Base-by-base conservation (phyloP, 1,140 invertebrate species). In the Drosophila tsacasi region DNA sequence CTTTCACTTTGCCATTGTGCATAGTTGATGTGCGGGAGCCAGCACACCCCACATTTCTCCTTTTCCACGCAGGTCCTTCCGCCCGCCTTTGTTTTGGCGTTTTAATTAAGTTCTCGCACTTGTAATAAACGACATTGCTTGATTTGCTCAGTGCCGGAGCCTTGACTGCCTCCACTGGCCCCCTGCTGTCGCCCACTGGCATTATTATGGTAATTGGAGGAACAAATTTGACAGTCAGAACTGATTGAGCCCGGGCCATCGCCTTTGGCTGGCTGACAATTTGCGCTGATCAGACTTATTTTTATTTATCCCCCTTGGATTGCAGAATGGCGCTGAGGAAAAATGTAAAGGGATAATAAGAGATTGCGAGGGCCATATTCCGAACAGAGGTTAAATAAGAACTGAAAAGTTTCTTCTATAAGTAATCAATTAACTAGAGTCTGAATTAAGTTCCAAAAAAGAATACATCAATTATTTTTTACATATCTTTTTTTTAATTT, bases 41-140 rank as follows among this genome's bases (percentile, higher is more conserved):
- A 50, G 23, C 46, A 17, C 8, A 7, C 2, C 9, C 17, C 15
- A 7, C 15, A 27, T 35, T 13, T 9, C 44, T 27, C 35, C 6
- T 19, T 21, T 23, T 55, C 17, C 35, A 35, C 44, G 27, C 69
- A 35, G 23, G 17, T 21, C 37, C 46, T 55, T 66, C 62, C 63
- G 58, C 23, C 39, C 65, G 69, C 68, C 78, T 90, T 84, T 89
- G 84, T 87, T 89, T 89, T 55, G 85, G 77, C 78, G 75, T 89
- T 89, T 89, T 89, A 89, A 89, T 89, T 89, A 89, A 89, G 84
- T 89, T 89, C 84, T 89, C 81, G 85, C 81, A 89, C 84, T 89
- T 89, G 84, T 89, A 81, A 89, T 89, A 89, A 89, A 87, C 83
- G 83, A 89, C 83, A 79, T 66, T 40, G 84, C 83, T 83, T 87